Evolutionary conservation across 2,113 vertebrate genomes (phyloP).

Genomic region (Marmota flaviventris): DNA sequence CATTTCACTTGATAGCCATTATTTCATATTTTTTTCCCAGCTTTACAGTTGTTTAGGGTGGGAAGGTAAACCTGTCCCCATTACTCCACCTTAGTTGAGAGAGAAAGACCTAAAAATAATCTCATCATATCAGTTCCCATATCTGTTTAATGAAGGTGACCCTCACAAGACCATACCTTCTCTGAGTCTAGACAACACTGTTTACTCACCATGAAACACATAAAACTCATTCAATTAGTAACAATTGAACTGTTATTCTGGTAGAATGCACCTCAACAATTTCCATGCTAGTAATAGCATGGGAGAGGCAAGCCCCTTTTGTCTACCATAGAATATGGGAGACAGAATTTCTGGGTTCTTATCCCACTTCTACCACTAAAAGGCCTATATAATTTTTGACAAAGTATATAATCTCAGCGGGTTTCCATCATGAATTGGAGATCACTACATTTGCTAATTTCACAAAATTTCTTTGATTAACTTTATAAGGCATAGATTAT

Average conservation of each 20-base stretch:
- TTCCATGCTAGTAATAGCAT: not conserved
- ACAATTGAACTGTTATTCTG: not conserved
- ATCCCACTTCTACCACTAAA: not conserved
- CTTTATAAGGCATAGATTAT: constrained; percentile 24
- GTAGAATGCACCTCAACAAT: not conserved
- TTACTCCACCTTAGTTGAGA: constrained; percentile 2
- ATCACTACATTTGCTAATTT: constrained; percentile 14
- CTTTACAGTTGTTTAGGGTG: not conserved
- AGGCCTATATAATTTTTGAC: not conserved
- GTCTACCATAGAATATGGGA: not conserved
- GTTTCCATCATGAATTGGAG: not conserved
- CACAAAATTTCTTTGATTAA: constrained; percentile 6
- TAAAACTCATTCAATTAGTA: not conserved
- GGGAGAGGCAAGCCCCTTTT: not conserved
- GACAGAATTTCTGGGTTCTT: not conserved
- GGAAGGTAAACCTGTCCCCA: not conserved
- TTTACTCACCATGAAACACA: not conserved
- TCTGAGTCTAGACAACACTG: not conserved
- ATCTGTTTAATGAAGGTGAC: constrained; percentile 2
- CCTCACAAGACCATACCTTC: constrained; percentile 11
- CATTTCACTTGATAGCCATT: not conserved
- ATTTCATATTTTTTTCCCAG: not conserved
- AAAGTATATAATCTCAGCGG: not conserved
- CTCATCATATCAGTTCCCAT: not conserved
- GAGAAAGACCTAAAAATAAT: not conserved